A percentile compares a stretch with the other conserved stretches of the same genome.
phyloP scores from a whole-genome alignment of 2,113 vertebrate species.

The Sylvia atricapilla region DNA sequence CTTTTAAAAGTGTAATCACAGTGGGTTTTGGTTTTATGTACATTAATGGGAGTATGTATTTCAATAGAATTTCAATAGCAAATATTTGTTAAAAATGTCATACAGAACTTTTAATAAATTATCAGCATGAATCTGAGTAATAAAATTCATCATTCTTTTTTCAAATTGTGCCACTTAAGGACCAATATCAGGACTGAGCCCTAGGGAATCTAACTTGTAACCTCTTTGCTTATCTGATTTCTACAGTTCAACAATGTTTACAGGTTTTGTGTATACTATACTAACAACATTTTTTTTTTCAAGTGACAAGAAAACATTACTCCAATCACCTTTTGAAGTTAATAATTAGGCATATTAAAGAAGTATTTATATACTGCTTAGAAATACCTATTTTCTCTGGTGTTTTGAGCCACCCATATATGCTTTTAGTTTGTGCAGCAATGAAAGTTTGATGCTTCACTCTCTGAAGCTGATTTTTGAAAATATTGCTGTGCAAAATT shows the following conservation, averaged over 20 bases:
- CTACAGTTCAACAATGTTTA: neutral
- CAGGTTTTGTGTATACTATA: neutral
- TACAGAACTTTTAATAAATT: slow-evolving; percentile 31
- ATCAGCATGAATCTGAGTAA: neutral
- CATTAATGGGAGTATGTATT: neutral
- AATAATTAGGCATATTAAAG: neutral
- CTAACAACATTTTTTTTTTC: neutral
- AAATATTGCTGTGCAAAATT: neutral
- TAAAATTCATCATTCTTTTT: slow-evolving; percentile 57
- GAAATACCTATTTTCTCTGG: neutral
- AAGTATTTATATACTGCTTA: neutral
- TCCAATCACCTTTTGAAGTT: neutral
- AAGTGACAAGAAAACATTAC: neutral
- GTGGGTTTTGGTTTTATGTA: neutral
- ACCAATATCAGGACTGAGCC: neutral
- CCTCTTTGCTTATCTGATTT: slow-evolving; percentile 27
- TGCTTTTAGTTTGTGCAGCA: neutral
- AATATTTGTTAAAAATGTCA: slow-evolving; percentile 12
- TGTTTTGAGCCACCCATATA: neutral
- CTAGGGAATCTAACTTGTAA: slow-evolving; percentile 32
- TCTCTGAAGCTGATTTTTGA: neutral
- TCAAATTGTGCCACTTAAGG: neutral
- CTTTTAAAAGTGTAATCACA: neutral
- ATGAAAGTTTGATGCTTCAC: neutral
- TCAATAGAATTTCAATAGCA: neutral